Percentiles rank a stretch among this genome's conserved stretches.
These are phyloP conservation scores for Eudemis profundana DNA, from an alignment of 2,888 invertebrate genomes.

Conservation along the genomic window DNA sequence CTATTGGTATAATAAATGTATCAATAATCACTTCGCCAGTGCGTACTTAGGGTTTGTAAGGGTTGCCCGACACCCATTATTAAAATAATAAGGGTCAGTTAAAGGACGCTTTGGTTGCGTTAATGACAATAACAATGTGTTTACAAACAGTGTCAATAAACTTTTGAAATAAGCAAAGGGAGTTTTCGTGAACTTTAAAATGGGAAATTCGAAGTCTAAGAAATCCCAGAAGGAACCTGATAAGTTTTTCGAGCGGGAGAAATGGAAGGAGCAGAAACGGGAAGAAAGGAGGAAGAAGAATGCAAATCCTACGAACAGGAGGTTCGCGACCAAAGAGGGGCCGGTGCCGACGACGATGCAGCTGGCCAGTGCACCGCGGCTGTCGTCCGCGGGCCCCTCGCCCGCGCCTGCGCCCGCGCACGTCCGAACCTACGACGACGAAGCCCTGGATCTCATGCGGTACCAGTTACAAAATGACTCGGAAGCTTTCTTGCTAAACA, in stretches of 20 bases:
- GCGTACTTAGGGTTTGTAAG: constrained; percentile 52
- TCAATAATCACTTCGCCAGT: constrained; percentile 63
- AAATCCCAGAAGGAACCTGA: constrained; percentile 72
- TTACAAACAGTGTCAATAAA: constrained; percentile 14
- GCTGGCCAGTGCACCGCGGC: constrained; percentile 51
- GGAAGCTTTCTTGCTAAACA: constrained; percentile 90
- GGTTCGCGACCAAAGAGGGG: constrained; percentile 60
- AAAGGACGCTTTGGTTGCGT: constrained; percentile 2
- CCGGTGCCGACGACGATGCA: constrained; percentile 55
- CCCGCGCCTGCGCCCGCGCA: constrained; percentile 64
- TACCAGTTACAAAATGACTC: constrained; percentile 86
- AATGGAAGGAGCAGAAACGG: constrained; percentile 69
- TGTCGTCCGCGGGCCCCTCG: constrained; percentile 42
- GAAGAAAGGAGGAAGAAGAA: constrained; percentile 68
- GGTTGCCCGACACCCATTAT: neutral
- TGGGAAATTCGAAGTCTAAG: constrained; percentile 79
- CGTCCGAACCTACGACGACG: constrained; percentile 79
- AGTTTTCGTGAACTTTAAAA: constrained; percentile 47
- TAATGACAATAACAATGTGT: constrained; percentile 19
- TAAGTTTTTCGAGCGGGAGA: constrained; percentile 74
- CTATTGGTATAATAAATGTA: constrained; percentile 59
- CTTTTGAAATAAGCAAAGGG: constrained; percentile 10
- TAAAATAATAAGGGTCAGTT: neutral
- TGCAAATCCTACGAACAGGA: constrained; percentile 60
- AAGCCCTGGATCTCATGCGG: constrained; percentile 84